Evolutionary conservation across 2,113 vertebrate species (phyloP), one percentile per base, ranked within the genome.

Genomic region (Pimephales promelas): DNA sequence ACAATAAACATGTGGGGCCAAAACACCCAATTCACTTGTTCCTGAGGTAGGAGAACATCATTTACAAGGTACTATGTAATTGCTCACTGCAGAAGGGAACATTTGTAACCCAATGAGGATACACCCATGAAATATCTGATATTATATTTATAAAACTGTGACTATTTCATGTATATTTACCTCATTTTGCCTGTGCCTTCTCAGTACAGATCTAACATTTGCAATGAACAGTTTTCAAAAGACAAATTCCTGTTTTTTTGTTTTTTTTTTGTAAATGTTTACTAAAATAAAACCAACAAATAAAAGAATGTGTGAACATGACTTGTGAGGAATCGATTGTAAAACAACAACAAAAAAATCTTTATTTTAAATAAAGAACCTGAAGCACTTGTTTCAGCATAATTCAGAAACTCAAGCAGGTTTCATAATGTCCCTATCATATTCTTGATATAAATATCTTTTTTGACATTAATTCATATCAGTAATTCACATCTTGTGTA

Each of bases 291-390:
- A 66, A 34, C 3, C 62, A 54, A 9, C 18, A 54, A 7, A 34
- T 66, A 3, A 66, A 66, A 68, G 9, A 22, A 70, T 54, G 2
- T 26, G 52, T 13, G 10, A 81, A 83, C 64, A 1, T 3, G 14
- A 86, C 45, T 18, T 70, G 0, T 3, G 4, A 20, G 0, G 34
- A 52, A 6, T 31, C 24, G 84, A 83, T 85, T 62, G 80, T 90
- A 90, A 88, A 91, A 90, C 45, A 95, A 95, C n/a, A n/a, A n/a
- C 94, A 89, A 66, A 28, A 73, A 95, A 92, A 92, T 92, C 92
- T 85, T 95, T 94, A 90, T 93, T 95, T 97, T 97, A 97, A 96
- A 95, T 96, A 96, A 93, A 95, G 92, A 96, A 96, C 91, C 94
- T 95, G 93, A 81, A 77, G 20, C 91, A 93, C 85, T 84, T 92